A percentile compares a stretch with the other conserved stretches of the same genome.
Evolutionary conservation across 1,140 invertebrate genomes (phyloP).

Genomic region (Megalopta genalis): DNA sequence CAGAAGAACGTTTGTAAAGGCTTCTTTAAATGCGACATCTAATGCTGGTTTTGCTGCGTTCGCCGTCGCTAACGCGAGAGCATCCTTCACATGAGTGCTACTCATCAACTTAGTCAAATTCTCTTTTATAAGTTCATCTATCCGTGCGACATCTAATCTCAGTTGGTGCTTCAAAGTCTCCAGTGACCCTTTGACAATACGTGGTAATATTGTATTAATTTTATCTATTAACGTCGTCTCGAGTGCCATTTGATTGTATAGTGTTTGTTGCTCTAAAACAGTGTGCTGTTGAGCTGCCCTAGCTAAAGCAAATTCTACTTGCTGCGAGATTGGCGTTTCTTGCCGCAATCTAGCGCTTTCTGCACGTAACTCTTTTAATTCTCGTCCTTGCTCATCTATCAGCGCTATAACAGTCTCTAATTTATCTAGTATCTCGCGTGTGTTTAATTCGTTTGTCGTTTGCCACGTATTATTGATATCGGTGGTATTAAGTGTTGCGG

Average conservation of each 20-base stretch:
- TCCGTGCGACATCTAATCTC: conserved; percentile 86
- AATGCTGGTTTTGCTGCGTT: conserved; percentile 84
- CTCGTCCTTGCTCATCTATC: conserved; percentile 71
- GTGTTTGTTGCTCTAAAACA: conserved; percentile 77
- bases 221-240: conserved; percentile 85
- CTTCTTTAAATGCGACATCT: conserved; percentile 86
- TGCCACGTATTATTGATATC: conserved; percentile 59
- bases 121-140: conserved; percentile 89
- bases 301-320: conserved; percentile 70
- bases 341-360: conserved; percentile 75
- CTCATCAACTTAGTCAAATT: conserved; percentile 89
- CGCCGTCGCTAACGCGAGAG: conserved; percentile 84
- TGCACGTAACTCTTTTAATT: conserved; percentile 69
- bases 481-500: conserved; percentile 10
- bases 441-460: conserved; percentile 58
- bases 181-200: conserved; percentile 82
- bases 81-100: conserved; percentile 88
- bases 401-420: conserved; percentile 70
- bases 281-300: conserved; percentile 74
- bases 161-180: conserved; percentile 88
- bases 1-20: conserved; percentile 87
- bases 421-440: conserved; percentile 68
- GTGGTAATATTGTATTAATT: conserved; percentile 84
- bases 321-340: conserved; percentile 70
- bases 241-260: conserved; percentile 79